Evolutionary conservation across 2,113 vertebrate genomes (phyloP).

Genomic region (Istiophorus platypterus): DNA sequence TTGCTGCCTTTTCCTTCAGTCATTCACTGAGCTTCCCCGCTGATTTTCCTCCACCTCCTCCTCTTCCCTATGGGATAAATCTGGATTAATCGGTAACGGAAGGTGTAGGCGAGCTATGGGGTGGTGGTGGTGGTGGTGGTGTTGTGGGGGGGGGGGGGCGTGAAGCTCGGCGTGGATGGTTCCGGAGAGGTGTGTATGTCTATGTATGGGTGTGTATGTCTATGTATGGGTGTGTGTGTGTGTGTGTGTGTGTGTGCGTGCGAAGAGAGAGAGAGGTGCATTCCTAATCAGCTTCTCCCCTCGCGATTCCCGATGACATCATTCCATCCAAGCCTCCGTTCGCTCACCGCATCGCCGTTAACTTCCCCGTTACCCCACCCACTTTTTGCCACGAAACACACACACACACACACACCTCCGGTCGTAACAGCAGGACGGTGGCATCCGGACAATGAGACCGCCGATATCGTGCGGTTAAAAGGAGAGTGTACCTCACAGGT

Average conservation of each 20-base stretch:
- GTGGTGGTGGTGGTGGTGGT: too few species aligned
- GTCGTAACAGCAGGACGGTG: conserved; percentile 29
- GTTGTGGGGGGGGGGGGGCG: too few species aligned
- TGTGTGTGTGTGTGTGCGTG: background rate
- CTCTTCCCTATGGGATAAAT: conserved; percentile 66
- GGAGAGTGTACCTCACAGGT: conserved; percentile 26
- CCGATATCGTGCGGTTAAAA: conserved; percentile 18
- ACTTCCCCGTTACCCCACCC: conserved; percentile 72
- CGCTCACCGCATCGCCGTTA: conserved; percentile 74
- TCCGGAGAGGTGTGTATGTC: conserved; percentile 52
- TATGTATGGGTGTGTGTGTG: background rate
- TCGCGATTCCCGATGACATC: conserved; percentile 85
- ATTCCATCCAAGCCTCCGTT: conserved; percentile 71
- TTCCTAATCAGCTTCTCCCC: conserved; percentile 64
- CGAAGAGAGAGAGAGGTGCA: background rate
- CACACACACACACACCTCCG: conserved; percentile 20
- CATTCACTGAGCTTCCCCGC: conserved; percentile 58
- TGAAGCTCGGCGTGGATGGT: conserved; percentile 55
- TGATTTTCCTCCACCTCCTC: conserved; percentile 53
- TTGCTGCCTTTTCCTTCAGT: conserved; percentile 61
- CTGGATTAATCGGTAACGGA: conserved; percentile 66
- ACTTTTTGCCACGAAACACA: conserved; percentile 44
- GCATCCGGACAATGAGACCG: conserved; percentile 33
- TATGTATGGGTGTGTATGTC: background rate
- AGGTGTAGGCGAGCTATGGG: conserved; percentile 68